Evolutionary conservation across 2,888 invertebrate species (phyloP).

Genomic region (Crioceris asparagi): DNA sequence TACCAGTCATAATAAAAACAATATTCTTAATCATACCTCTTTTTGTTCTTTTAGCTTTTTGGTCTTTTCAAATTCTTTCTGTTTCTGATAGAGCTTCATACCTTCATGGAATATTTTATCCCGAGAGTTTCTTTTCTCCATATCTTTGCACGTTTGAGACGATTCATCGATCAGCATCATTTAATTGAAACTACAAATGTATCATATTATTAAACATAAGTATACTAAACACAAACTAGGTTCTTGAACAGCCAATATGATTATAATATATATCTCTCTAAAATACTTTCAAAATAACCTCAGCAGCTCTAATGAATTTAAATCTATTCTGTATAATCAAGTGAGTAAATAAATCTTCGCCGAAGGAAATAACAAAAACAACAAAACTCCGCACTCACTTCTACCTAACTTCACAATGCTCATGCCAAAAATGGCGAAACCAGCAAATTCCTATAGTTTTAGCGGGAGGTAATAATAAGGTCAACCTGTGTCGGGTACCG

Average conservation of each 20-base stretch:
- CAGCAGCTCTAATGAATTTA: no score
- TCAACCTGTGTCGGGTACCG: conserved; percentile 21
- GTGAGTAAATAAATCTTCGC: no score
- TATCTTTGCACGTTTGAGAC: conserved; percentile 4
- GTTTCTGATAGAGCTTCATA: conserved; percentile 28
- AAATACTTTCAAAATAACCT: no score
- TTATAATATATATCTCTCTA: no score
- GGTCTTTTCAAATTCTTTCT: conserved; percentile 26
- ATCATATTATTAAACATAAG: background rate
- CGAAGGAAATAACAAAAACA: no score
- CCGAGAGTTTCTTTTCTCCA: conserved; percentile 19
- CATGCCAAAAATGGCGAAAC: conserved; percentile 2
- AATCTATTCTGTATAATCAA: no score
- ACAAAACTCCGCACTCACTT: no score
- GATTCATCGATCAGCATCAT: background rate
- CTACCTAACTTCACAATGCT: conserved; percentile 11
- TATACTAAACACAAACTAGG: no score
- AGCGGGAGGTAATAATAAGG: conserved; percentile 18
- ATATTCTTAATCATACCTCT: conserved; percentile 25
- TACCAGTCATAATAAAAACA: background rate
- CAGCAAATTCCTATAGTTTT: conserved; percentile 10
- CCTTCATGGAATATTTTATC: conserved; percentile 25
- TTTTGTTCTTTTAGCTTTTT: conserved; percentile 31
- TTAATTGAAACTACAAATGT: background rate
- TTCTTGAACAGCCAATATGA: no score